phyloP scores from a whole-genome alignment of 2,113 vertebrate genomes.

The Sakesphorus luctuosus region DNA sequence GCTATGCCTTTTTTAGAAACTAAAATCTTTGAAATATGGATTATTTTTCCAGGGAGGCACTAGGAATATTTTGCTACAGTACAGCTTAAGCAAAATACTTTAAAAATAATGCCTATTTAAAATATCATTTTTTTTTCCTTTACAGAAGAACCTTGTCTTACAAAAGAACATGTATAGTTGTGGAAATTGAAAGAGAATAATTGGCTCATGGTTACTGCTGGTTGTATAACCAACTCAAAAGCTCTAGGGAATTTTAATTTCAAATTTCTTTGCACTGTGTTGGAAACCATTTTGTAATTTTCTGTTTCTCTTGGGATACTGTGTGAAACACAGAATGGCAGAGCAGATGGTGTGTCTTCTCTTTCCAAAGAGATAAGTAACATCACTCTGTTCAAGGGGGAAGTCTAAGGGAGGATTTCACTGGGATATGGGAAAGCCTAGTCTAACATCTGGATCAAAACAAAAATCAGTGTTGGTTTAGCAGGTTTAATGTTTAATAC shows the following conservation, averaged over 20 bases:
- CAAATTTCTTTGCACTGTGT: background rate
- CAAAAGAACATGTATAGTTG: background rate
- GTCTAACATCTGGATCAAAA: background rate
- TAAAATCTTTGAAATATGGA: background rate
- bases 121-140: background rate
- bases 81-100: background rate
- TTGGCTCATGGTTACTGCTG: background rate
- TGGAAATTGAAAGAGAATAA: background rate
- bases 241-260: background rate
- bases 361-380: background rate
- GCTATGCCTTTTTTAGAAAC: conserved; percentile 1
- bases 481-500: background rate
- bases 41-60: conserved; percentile 2
- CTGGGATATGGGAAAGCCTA: background rate
- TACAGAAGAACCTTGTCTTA: background rate
- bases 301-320: conserved; percentile 13
- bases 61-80: background rate
- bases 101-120: background rate
- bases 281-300: conserved; percentile 12
- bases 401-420: background rate
- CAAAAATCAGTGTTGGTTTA: background rate
- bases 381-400: background rate
- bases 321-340: background rate
- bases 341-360: conserved; percentile 20
- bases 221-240: background rate